Evolutionary conservation across 2,888 invertebrate genomes (phyloP), one percentile per base, ranked within the genome.

Genomic region (Omphaloscelis lunosa): DNA sequence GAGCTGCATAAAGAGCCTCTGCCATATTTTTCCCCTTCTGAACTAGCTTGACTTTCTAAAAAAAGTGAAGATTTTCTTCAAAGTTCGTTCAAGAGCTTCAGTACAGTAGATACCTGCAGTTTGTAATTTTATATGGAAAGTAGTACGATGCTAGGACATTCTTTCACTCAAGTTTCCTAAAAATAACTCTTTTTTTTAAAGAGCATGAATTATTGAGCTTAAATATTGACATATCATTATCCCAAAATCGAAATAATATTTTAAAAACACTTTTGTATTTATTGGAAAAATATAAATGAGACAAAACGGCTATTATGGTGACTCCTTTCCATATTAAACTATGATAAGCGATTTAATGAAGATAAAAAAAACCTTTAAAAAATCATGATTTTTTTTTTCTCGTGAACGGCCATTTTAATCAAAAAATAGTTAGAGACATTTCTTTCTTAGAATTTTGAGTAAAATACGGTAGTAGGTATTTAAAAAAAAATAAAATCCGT

Each of bases 191-290:
- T 67, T 0, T 0, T 66, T 29, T 23, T 15, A 9, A 23, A 29
- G 15, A 34, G 2, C 12, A 39, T 62, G 5, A 63, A 56, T 20
- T 34, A 58, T 27, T 41, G 2, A 70, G 9, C 51, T 63, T 70
- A 58, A 39, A 11, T 9, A 79, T n/a, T 56, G n/a, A 79, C 79
- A 77, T 80, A 58, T 63, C 48, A 58, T 51, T 29, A 48, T 58
- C 12, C 39, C 20, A 20, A 56, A 79, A 29, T 48, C 0, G 1
- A 62, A 29, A 20, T 29, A 23, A 23, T 53, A 48, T 51, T 34
- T 61, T 23, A 11, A 29, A 34, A 67, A 34, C 27, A 41, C 5
- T 2, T 58, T 45, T 68, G 56, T 63, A n/a, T 66, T 79, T 0
- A 62, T 20, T 67, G 45, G 39, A 6, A 15, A 56, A 48, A 20